Evolutionary conservation across 2,888 invertebrate species (phyloP).

Genomic region (Rugalucina vietnamica): DNA sequence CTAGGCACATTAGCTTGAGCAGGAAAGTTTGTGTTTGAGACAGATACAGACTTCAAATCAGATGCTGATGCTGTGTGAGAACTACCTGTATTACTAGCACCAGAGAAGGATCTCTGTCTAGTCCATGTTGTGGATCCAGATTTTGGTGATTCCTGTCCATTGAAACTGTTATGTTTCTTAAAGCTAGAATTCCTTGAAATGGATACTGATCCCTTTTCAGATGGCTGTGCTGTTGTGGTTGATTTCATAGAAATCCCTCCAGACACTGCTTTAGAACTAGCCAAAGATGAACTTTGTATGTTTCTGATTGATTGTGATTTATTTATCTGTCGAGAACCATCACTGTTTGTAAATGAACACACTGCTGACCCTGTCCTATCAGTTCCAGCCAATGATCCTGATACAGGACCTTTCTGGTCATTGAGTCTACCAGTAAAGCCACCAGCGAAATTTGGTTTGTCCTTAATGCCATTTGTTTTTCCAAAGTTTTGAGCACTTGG

Average conservation of each 20-base stretch:
- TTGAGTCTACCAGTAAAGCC: neutral
- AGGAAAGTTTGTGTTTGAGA: too few species aligned
- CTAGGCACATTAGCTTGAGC: too few species aligned
- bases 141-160: constrained; percentile 22
- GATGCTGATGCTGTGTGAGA: neutral
- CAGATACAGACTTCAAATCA: too few species aligned
- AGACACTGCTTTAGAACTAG: constrained; percentile 8
- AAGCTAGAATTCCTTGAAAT: constrained; percentile 21
- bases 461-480: neutral
- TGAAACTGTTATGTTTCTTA: constrained; percentile 62
- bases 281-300: neutral
- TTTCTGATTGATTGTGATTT: neutral
- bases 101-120: constrained; percentile 51
- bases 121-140: neutral
- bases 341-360: neutral
- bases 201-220: neutral
- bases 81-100: neutral
- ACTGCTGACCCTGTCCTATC: neutral
- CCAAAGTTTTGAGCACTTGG: neutral
- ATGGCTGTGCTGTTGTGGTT: too few species aligned
- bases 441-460: neutral
- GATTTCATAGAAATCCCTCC: neutral
- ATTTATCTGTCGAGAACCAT: neutral
- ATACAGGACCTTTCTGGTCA: neutral
- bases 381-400: neutral